Evolutionary conservation across 2,797 vertebrate species (phyloP), one percentile per base, ranked within the genome.

Genomic region (Avahi laniger): DNA sequence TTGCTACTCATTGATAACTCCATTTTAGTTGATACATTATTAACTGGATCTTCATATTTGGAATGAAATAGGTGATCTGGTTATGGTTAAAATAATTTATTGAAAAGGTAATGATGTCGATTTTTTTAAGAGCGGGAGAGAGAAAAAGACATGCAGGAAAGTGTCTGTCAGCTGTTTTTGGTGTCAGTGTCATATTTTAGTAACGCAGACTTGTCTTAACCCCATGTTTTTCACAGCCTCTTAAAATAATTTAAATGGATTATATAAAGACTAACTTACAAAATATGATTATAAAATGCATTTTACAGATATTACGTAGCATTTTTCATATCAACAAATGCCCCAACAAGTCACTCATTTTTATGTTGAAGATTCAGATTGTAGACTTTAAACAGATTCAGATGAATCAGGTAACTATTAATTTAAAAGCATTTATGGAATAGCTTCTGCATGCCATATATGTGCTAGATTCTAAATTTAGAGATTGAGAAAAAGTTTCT

Each of bases 221-320:
- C 79, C 61, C 30, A 0, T 52, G 13, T 8, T 61, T 75, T 96
- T 90, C 86, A 22, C 54, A 70, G 41, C n/a, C 82, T 95, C 35
- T 94, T 95, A 92, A 97, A 96, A 78, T 41, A 0, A 52, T 18
- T 95, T 94, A 57, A 65, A 41, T 65, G 50, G 4, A 50, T 93
- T 87, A 84, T 12, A 14, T 93, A 59, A 67, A 91, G 94, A 70
- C 80, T 92, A 95, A 89, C 72, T 91, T 73, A 48, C 75, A 91
- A 28, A 46, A 57, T 89, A 87, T 83, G 78, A 22, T 80, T 78
- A 81, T 75, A 48, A 83, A 94, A 57, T 69, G 1, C 2, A 2
- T 91, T 91, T 86, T 30, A n/a, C 30, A 86, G 33, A 48, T 61
- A 67, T 46, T 87, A 17, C 18, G 5, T 88, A 61, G 20, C 67